Conservation (phyloP, 2,797 vertebrate species). For the Muscicapa comitata region DNA sequence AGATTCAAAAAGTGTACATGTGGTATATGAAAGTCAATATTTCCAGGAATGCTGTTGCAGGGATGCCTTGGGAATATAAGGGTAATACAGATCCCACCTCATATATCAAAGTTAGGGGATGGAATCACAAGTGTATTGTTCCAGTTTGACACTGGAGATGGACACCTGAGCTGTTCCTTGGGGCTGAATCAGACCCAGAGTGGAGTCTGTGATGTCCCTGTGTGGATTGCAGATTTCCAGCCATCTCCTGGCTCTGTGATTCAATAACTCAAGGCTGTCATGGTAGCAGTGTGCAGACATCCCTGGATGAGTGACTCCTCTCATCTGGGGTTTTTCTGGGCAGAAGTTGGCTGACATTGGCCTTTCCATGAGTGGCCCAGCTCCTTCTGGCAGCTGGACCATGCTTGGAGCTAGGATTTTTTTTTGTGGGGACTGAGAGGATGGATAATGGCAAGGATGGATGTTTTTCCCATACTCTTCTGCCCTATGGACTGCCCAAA, state of each 20-base stretch:
- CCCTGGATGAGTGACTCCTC: background rate
- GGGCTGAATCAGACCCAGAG: background rate
- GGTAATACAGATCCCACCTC: background rate
- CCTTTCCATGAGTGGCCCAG: background rate
- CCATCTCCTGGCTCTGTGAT: background rate
- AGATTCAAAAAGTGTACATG: background rate
- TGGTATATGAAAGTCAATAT: background rate
- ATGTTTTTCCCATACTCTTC: background rate
- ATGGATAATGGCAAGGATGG: background rate
- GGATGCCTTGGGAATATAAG: background rate
- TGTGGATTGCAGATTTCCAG: background rate
- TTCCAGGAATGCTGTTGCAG: background rate
- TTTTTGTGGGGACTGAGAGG: background rate
- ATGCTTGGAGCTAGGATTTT: background rate
- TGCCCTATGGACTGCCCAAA: background rate
- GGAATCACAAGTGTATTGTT: background rate
- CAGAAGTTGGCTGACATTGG: accelerated
- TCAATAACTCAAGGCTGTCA: accelerated
- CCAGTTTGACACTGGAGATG: background rate
- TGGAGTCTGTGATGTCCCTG: background rate
- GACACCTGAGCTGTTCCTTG: accelerated
- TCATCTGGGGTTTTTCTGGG: background rate
- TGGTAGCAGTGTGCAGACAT: accelerated
- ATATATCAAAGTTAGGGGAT: background rate
- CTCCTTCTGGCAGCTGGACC: background rate